Percentiles rank a stretch among this genome's conserved stretches.
phyloP scores from a whole-genome alignment of 2,113 vertebrate species.

The Oryzias woworae region DNA sequence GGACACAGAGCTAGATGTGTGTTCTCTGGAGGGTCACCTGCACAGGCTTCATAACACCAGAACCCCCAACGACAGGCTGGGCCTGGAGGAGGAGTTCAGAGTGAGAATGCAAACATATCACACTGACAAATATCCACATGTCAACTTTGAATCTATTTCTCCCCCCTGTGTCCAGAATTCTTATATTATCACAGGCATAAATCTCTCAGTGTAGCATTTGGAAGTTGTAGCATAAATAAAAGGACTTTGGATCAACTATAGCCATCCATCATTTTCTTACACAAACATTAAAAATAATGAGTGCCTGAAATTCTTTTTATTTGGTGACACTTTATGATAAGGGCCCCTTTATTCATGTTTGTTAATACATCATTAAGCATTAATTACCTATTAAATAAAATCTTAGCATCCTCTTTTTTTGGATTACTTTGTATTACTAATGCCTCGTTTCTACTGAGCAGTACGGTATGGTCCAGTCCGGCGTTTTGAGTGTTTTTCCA shows the following conservation, averaged over 20 bases:
- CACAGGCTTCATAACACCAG: conserved; percentile 84
- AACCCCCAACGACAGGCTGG: conserved; percentile 86
- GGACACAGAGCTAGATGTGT: conserved; percentile 97
- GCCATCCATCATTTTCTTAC: too few species aligned
- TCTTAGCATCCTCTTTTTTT: too few species aligned
- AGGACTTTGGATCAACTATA: conserved; percentile 54
- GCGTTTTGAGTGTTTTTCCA: too few species aligned
- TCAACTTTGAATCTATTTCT: conserved; percentile 7
- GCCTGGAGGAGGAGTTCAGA: conserved; percentile 96
- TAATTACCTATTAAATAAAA: too few species aligned
- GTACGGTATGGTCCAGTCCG: too few species aligned
- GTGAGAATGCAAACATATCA: conserved; percentile 71
- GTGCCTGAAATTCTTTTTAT: too few species aligned
- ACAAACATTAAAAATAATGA: too few species aligned
- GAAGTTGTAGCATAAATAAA: conserved; percentile 45
- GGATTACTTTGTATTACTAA: too few species aligned
- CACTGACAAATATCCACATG: conserved; percentile 55
- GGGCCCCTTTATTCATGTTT: too few species aligned
- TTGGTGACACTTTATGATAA: too few species aligned
- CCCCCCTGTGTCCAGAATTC: conserved; percentile 38
- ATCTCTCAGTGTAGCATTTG: conserved; percentile 65
- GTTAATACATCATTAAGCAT: too few species aligned
- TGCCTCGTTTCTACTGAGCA: too few species aligned
- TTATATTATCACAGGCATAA: conserved; percentile 53
- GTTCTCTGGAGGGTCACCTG: conserved; percentile 94